Percentiles rank a stretch among this genome's conserved stretches.
Evolutionary conservation across 1,140 invertebrate genomes (phyloP).

Genomic region (Microplitis demolitor): DNA sequence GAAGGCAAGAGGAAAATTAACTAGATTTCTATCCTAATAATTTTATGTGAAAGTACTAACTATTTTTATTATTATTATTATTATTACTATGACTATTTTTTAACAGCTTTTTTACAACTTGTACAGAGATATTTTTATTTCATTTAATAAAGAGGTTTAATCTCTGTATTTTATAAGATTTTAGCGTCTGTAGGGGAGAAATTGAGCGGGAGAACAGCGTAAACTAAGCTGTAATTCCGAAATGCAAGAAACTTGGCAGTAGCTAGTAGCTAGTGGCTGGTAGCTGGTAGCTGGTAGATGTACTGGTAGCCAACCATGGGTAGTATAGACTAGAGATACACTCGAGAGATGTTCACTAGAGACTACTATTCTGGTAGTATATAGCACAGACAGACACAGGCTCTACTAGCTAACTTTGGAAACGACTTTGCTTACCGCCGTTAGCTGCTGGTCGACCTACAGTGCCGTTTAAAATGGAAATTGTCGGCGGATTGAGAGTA

Average conservation of each 20-base stretch:
- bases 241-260: conserved; percentile 1
- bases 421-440: conserved; percentile 29
- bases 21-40: conserved; percentile 6
- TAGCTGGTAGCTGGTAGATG: not conserved
- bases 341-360: conserved; percentile 1
- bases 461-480: conserved; percentile 25
- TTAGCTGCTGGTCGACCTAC: conserved; percentile 11
- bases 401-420: conserved; percentile 22
- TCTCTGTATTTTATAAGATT: too few relatives aligned
- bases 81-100: not conserved
- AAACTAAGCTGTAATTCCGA: conserved; percentile 1
- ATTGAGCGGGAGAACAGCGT: not conserved
- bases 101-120: not conserved
- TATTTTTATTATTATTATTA: not conserved
- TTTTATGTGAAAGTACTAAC: conserved; percentile 10
- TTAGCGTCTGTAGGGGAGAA: not conserved
- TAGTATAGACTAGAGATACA: too few relatives aligned
- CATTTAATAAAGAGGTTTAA: too few relatives aligned
- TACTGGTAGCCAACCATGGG: too few relatives aligned
- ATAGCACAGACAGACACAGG: not conserved
- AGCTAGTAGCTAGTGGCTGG: too few relatives aligned
- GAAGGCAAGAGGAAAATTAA: conserved; percentile 10
- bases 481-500: conserved; percentile 14
- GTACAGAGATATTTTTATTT: too few relatives aligned
- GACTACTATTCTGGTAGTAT: not conserved